Evolutionary conservation across 2,113 vertebrate species (phyloP).

Genomic region (Bubo blakistoni): DNA sequence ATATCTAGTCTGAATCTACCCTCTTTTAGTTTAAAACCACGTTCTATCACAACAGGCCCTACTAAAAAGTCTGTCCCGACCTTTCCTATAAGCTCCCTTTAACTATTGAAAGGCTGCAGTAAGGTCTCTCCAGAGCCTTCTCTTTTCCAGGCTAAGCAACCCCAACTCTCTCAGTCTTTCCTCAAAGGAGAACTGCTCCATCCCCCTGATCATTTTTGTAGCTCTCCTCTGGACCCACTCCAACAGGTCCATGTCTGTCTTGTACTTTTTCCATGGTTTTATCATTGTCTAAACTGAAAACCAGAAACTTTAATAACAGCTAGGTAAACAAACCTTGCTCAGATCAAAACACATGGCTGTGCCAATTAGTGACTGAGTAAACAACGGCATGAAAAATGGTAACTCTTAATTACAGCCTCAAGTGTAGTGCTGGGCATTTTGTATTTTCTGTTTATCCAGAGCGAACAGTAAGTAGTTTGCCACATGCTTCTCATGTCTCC

Average conservation of each 20-base stretch:
- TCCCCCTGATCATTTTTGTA: background rate
- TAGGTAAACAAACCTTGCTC: background rate
- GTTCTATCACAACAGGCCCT: background rate
- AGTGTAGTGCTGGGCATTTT: background rate
- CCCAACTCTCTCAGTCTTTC: background rate
- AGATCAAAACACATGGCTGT: background rate
- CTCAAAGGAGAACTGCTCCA: background rate
- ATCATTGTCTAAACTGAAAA: background rate
- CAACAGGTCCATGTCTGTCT: background rate
- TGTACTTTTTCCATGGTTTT: background rate
- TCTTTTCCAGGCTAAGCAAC: background rate
- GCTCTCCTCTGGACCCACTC: background rate
- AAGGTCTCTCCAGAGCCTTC: background rate
- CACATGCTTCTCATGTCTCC: conserved; percentile 27
- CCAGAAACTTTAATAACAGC: background rate
- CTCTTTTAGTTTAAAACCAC: background rate
- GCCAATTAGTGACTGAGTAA: background rate
- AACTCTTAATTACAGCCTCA: conserved; percentile 32
- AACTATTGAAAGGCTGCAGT: background rate
- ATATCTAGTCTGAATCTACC: background rate
- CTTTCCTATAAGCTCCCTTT: background rate
- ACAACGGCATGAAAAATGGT: background rate
- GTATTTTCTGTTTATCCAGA: conserved; percentile 22
- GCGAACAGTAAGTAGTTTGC: background rate
- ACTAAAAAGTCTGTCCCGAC: background rate